phyloP scores from a whole-genome alignment of 2,797 vertebrate species.

The Pangasius djambal region DNA sequence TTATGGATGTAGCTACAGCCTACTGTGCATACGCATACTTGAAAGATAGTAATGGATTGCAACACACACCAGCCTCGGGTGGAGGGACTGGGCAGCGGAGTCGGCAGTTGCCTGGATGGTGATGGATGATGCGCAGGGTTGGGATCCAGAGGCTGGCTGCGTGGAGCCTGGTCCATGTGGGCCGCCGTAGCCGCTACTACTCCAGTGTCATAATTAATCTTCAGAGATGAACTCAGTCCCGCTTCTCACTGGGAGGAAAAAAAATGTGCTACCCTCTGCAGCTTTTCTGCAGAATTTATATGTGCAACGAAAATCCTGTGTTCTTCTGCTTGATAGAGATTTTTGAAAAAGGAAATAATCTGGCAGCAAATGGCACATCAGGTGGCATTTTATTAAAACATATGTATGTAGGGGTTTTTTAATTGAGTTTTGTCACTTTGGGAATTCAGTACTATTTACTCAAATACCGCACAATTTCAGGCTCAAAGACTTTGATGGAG shows the following conservation, averaged over 20 bases:
- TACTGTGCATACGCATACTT: slow-evolving; percentile 35
- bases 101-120: slow-evolving; percentile 49
- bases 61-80: slow-evolving; percentile 28
- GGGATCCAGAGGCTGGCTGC: slow-evolving; percentile 38
- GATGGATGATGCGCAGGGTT: slow-evolving; percentile 53
- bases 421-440: neutral
- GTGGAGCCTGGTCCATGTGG: slow-evolving; percentile 33
- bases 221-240: slow-evolving; percentile 41
- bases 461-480: slow-evolving; percentile 25
- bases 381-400: slow-evolving; percentile 49
- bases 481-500: slow-evolving; percentile 50
- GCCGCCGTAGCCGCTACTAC: slow-evolving; percentile 39
- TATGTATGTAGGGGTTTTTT: neutral
- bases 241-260: slow-evolving; percentile 6
- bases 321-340: slow-evolving; percentile 31
- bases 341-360: slow-evolving; percentile 46
- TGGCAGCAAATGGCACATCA: slow-evolving; percentile 26
- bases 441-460: slow-evolving; percentile 13
- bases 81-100: slow-evolving; percentile 33
- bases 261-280: slow-evolving; percentile 49
- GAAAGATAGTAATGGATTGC: slow-evolving; percentile 44
- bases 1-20: slow-evolving; percentile 46
- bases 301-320: slow-evolving; percentile 31
- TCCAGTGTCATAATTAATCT: slow-evolving; percentile 58
- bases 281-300: slow-evolving; percentile 47